Percentiles rank a stretch among this genome's conserved stretches.
Evolutionary conservation across 2,797 vertebrate species (phyloP).

Genomic region (Dicrostonyx torquatus): DNA sequence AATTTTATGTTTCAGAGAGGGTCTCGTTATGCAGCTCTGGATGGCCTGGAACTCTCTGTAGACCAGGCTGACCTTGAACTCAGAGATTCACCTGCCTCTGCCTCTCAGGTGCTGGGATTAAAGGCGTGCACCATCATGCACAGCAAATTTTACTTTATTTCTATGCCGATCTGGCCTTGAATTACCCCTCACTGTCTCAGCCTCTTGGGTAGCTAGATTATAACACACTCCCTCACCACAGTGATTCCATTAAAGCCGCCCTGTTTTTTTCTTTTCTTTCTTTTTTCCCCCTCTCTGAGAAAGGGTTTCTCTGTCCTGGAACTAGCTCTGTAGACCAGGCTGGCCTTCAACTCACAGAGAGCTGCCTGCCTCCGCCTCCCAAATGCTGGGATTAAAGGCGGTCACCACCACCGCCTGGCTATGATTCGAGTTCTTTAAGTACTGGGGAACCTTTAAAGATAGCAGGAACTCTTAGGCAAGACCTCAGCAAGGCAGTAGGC

Average conservation of each 20-base stretch:
- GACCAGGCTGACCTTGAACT: not conserved
- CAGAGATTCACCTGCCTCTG: not conserved
- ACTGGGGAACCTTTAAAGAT: not conserved
- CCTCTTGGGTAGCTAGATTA: not conserved
- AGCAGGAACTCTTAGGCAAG: not conserved
- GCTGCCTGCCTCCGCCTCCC: no score
- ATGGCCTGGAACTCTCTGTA: not conserved
- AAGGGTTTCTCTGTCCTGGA: no score
- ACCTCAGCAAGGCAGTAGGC: not conserved
- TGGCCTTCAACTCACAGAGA: no score
- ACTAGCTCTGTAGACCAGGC: no score
- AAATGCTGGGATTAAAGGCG: no score
- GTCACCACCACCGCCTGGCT: not conserved
- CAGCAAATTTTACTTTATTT: not conserved
- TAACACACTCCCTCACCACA: not conserved
- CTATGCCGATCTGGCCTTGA: not conserved
- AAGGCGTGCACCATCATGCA: not conserved
- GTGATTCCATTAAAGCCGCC: not conserved
- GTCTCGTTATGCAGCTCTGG: not conserved
- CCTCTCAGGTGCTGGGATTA: not conserved
- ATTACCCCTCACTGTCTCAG: not conserved
- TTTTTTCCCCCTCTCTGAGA: no score
- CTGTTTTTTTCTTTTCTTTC: no score
- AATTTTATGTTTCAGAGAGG: not conserved
- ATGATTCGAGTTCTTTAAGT: not conserved